Conservation (phyloP, 2,797 vertebrate species). For the Xenops minutus region DNA sequence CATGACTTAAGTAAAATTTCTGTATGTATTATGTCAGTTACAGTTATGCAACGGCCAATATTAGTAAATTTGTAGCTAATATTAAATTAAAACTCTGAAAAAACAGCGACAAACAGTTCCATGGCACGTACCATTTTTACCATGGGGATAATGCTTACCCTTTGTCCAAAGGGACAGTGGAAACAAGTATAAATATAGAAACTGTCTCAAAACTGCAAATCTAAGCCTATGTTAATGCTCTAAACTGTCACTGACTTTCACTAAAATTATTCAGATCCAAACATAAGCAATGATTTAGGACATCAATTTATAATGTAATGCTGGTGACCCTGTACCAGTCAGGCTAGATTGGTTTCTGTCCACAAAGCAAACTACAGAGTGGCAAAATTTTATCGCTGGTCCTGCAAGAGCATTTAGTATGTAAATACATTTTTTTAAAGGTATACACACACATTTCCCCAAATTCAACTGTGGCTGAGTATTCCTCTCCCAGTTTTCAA, state of each 20-base stretch:
- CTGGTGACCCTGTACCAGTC: conserved; percentile 67
- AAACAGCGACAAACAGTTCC: conserved; percentile 46
- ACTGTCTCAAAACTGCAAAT: conserved; percentile 63
- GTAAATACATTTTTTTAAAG: neutral
- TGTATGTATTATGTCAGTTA: conserved; percentile 47
- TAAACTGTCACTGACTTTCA: conserved; percentile 61
- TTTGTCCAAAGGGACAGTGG: conserved; percentile 50
- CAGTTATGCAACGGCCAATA: conserved; percentile 61
- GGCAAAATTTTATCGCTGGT: conserved; percentile 1
- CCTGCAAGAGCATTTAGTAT: neutral
- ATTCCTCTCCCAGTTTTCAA: conserved; percentile 12
- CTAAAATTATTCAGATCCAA: conserved; percentile 62
- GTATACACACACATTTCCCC: neutral
- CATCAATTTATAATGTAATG: conserved; percentile 50
- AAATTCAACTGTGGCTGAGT: conserved; percentile 11
- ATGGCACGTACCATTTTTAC: conserved; percentile 47
- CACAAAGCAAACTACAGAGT: conserved; percentile 52
- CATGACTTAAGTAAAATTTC: conserved; percentile 49
- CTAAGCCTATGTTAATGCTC: conserved; percentile 69
- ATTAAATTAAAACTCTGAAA: conserved; percentile 67
- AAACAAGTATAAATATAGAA: conserved; percentile 69
- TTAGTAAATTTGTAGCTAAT: conserved; percentile 61
- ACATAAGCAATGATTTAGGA: conserved; percentile 58
- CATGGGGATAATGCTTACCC: conserved; percentile 37
- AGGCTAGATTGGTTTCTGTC: conserved; percentile 38